phyloP scores from a whole-genome alignment of 2,797 vertebrate genomes.

The Octomys mimax region DNA sequence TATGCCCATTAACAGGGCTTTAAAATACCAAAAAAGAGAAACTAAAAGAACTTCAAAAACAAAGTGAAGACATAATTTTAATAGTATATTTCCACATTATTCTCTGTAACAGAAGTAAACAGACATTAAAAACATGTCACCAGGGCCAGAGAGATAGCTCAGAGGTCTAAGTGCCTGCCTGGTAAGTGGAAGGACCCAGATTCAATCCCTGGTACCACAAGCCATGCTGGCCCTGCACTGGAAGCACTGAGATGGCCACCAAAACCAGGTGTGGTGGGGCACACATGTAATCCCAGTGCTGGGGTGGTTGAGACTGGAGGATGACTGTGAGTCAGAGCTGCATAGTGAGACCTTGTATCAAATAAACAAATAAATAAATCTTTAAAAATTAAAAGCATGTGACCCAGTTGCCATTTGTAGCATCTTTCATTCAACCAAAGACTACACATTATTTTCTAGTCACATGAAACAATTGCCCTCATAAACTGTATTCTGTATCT shows the following conservation, averaged over 20 bases:
- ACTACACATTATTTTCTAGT: not conserved
- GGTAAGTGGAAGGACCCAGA: too few species aligned
- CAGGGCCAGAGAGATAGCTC: too few species aligned
- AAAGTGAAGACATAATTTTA: not conserved
- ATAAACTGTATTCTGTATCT: not conserved
- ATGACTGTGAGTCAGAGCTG: too few species aligned
- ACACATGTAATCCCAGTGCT: too few species aligned
- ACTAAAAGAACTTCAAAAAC: not conserved
- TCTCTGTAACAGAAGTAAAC: slow-evolving; percentile 11
- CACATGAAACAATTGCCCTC: not conserved
- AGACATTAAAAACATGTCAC: not conserved
- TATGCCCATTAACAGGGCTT: not conserved
- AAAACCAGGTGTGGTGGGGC: too few species aligned
- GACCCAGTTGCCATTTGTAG: not conserved
- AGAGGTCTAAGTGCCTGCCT: too few species aligned
- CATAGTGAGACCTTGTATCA: too few species aligned
- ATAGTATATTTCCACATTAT: not conserved
- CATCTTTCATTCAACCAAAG: not conserved
- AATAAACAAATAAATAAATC: too few species aligned
- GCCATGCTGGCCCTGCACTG: too few species aligned
- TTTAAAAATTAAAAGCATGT: not conserved
- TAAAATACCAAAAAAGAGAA: slow-evolving; percentile 32
- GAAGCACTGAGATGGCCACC: too few species aligned
- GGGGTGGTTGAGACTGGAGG: too few species aligned
- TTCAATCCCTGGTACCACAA: too few species aligned